These are phyloP conservation scores for Zaprionus nigranus DNA, from an alignment of 1,140 invertebrate genomes.

Conservation along the genomic window DNA sequence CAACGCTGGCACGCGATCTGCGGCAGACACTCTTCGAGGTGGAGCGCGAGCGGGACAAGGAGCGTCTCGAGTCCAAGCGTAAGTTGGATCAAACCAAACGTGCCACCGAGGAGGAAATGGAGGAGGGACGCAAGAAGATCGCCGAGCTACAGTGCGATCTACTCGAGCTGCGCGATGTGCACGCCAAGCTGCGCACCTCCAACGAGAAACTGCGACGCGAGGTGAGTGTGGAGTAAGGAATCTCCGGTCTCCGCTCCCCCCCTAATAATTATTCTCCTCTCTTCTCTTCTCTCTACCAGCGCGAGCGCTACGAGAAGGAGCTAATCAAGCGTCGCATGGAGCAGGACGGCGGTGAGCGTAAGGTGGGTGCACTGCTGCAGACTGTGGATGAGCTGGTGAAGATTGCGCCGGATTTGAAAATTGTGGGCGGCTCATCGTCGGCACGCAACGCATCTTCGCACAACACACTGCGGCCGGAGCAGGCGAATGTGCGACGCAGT, in stretches of 20 bases:
- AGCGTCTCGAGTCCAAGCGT: slow-evolving; percentile 93
- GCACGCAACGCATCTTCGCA: slow-evolving; percentile 35
- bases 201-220: slow-evolving; percentile 95
- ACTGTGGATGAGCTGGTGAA: slow-evolving; percentile 91
- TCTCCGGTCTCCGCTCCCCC: background rate
- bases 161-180: slow-evolving; percentile 94
- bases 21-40: slow-evolving; percentile 94
- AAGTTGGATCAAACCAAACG: slow-evolving; percentile 93
- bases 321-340: slow-evolving; percentile 88
- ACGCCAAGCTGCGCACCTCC: slow-evolving; percentile 95
- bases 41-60: slow-evolving; percentile 94
- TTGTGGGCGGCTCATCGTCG: slow-evolving; percentile 67
- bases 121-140: slow-evolving; percentile 93
- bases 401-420: slow-evolving; percentile 88
- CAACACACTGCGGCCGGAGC: slow-evolving; percentile 73
- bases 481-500: slow-evolving; percentile 70
- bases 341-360: slow-evolving; percentile 81
- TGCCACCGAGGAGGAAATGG: slow-evolving; percentile 94
- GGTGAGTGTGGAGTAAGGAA: slow-evolving; percentile 27
- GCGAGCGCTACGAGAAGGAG: slow-evolving; percentile 93
- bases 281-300: slow-evolving; percentile 69
- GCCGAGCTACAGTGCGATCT: slow-evolving; percentile 93
- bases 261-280: background rate
- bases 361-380: slow-evolving; percentile 87
- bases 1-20: slow-evolving; percentile 94